phyloP scores from a whole-genome alignment of 2,797 vertebrate species.

The Channa striata region DNA sequence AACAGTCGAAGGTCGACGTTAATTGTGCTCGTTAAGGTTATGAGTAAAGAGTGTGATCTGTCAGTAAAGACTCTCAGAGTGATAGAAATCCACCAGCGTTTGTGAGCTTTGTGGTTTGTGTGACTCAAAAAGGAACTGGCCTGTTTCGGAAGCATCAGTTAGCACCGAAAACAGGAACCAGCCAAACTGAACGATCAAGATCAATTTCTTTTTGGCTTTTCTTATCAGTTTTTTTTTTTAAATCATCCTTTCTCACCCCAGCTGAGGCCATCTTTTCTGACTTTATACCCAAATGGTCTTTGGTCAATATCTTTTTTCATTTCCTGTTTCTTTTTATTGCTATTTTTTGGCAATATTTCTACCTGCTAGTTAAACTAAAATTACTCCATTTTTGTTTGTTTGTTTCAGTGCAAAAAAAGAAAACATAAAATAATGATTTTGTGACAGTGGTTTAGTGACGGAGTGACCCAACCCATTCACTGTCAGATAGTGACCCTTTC shows the following conservation, averaged over 20 bases:
- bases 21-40: not conserved
- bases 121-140: conserved; percentile 64
- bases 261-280: not conserved
- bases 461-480: too few relatives aligned
- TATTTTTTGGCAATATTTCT: not conserved
- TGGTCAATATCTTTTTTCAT: not conserved
- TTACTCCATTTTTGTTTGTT: too few relatives aligned
- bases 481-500: too few relatives aligned
- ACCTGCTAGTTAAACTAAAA: too few relatives aligned
- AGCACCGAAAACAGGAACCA: conserved; percentile 69
- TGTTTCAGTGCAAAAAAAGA: too few relatives aligned
- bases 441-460: too few relatives aligned
- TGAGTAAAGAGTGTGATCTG: not conserved
- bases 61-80: not conserved
- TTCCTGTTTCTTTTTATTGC: not conserved
- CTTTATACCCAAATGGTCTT: not conserved
- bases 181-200: conserved; percentile 2
- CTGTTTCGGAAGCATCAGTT: conserved; percentile 53
- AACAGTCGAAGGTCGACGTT: not conserved
- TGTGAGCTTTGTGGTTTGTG: conserved; percentile 18
- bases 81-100: not conserved
- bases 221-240: conserved; percentile 13
- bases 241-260: conserved; percentile 3
- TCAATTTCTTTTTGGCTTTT: not conserved
- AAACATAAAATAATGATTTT: too few relatives aligned